phyloP scores from a whole-genome alignment of 2,797 vertebrate species.

The Macropus fuliginosus region DNA sequence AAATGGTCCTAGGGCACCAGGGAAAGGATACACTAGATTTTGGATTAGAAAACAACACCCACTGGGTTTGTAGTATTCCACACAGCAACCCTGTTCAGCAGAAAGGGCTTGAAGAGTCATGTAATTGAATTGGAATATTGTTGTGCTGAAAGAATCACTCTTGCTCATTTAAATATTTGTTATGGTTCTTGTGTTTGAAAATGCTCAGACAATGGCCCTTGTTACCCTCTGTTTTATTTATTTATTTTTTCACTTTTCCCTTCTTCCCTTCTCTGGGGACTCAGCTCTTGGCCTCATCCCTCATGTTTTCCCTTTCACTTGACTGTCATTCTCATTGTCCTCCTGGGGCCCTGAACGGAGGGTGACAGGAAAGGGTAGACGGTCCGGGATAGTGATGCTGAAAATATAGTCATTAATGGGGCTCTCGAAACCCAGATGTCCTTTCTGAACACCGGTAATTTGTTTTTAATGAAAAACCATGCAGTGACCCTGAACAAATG shows the following conservation, averaged over 20 bases:
- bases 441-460: constrained; percentile 99
- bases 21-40: constrained; percentile 11
- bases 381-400: constrained; percentile 86
- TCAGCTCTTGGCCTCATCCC: constrained; percentile 79
- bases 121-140: constrained; percentile 55
- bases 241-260: constrained; percentile 72
- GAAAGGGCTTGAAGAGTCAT: background rate
- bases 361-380: constrained; percentile 88
- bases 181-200: constrained; percentile 63
- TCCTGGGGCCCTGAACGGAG: constrained; percentile 80
- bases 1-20: background rate
- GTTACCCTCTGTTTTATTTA: constrained; percentile 73
- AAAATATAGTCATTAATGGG: constrained; percentile 96
- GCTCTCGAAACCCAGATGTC: constrained; percentile 96
- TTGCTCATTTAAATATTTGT: constrained; percentile 51
- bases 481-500: constrained; percentile 99
- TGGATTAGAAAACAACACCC: background rate
- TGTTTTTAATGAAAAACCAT: constrained; percentile 99
- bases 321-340: constrained; percentile 89
- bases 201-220: constrained; percentile 76
- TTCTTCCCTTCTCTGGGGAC: constrained; percentile 77
- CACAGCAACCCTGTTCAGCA: background rate
- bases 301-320: constrained; percentile 86
- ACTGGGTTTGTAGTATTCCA: background rate
- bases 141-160: constrained; percentile 2